Conservation (phyloP, 2,888 invertebrate species). For the Malthinus seriepunctatus region DNA sequence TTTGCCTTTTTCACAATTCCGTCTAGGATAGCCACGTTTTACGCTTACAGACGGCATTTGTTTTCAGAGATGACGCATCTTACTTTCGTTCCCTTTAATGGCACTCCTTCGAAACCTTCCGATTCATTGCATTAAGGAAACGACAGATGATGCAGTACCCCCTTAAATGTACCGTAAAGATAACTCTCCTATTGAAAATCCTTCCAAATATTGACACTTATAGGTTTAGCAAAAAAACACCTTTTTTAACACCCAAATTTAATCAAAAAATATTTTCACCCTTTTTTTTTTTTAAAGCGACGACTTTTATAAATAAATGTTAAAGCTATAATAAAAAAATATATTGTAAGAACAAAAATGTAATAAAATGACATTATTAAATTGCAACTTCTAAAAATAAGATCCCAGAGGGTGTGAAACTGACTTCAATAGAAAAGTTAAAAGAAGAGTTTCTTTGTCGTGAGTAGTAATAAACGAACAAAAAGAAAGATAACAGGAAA, state of each 20-base stretch:
- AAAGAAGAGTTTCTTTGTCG: constrained; percentile 19
- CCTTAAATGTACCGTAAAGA: constrained; percentile 28
- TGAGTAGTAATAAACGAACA: constrained; percentile 23
- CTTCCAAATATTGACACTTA: constrained; percentile 19
- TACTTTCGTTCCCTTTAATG: constrained; percentile 25
- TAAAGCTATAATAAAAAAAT: background rate
- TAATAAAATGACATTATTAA: constrained; percentile 14
- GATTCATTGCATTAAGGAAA: constrained; percentile 29
- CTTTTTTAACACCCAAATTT: too few species aligned
- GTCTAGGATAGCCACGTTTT: constrained; percentile 32
- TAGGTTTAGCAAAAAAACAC: background rate
- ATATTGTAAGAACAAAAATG: constrained; percentile 6
- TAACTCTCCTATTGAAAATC: constrained; percentile 14
- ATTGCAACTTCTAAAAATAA: constrained; percentile 13
- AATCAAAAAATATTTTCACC: too few species aligned
- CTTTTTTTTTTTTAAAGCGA: too few species aligned
- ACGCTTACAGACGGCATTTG: constrained; percentile 28
- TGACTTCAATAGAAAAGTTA: constrained; percentile 20
- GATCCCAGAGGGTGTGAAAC: constrained; percentile 15
- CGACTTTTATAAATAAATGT: background rate
- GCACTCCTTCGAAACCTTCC: constrained; percentile 26
- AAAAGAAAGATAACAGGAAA: constrained; percentile 30
- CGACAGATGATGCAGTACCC: constrained; percentile 27
- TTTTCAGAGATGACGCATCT: constrained; percentile 25
- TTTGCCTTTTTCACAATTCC: constrained; percentile 34